phyloP scores from a whole-genome alignment of 2,113 vertebrate genomes.

The Rhinopomastus cyanomelas region DNA sequence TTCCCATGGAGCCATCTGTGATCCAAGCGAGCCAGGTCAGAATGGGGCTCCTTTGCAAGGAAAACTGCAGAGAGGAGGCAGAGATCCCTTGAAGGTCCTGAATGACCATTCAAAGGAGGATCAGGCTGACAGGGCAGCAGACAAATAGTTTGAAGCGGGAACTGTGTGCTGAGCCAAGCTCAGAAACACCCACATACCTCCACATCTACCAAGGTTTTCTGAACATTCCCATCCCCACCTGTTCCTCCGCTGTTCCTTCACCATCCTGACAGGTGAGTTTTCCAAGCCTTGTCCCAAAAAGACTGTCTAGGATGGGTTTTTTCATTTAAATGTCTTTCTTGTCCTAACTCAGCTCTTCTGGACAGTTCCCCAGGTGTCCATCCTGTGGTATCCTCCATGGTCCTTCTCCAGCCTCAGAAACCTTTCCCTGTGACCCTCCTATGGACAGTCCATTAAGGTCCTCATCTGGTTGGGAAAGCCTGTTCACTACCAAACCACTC shows the following conservation, averaged over 20 bases:
- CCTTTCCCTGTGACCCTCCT: background rate
- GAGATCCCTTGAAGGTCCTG: background rate
- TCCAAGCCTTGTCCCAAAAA: background rate
- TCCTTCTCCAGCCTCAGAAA: background rate
- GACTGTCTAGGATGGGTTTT: background rate
- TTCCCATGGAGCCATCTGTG: background rate
- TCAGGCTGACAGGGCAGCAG: background rate
- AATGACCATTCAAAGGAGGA: accelerated
- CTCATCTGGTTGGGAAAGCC: background rate
- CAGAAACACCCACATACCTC: background rate
- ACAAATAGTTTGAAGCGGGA: background rate
- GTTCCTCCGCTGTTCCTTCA: background rate
- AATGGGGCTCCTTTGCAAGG: background rate
- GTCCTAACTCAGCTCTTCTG: background rate
- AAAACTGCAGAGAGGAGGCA: accelerated
- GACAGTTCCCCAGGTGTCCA: accelerated
- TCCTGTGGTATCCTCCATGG: accelerated
- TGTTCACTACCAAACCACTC: accelerated
- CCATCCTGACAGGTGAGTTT: background rate
- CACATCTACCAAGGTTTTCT: background rate
- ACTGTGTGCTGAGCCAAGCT: accelerated
- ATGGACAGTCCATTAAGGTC: background rate
- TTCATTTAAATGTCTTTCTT: background rate
- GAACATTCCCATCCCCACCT: background rate
- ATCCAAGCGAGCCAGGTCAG: background rate